phyloP scores from a whole-genome alignment of 2,797 vertebrate genomes.

The Tapirus indicus region DNA sequence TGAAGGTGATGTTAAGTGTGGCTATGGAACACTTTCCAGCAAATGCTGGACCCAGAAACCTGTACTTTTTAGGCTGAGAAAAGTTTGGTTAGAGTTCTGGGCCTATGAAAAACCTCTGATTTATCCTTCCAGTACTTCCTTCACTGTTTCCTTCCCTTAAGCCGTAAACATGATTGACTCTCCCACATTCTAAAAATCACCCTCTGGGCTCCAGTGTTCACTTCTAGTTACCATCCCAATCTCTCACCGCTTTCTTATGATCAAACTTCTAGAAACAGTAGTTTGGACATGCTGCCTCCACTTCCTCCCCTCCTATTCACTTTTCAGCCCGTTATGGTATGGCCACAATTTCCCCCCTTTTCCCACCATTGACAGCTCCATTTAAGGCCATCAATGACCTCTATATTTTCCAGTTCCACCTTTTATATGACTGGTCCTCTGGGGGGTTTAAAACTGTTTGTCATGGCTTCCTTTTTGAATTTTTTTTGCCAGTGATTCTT shows the following conservation, averaged over 20 bases:
- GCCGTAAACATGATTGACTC: not conserved
- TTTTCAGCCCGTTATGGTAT: not conserved
- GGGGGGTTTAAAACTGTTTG: not conserved
- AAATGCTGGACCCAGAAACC: too few species aligned
- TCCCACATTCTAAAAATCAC: not conserved
- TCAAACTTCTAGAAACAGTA: not conserved
- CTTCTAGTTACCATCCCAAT: not conserved
- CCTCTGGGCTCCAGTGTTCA: not conserved
- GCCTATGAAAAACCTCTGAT: not conserved
- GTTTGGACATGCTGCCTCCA: not conserved
- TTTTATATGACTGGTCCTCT: not conserved
- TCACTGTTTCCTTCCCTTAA: not conserved
- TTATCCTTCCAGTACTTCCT: not conserved
- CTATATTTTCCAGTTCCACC: not conserved
- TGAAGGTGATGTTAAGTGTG: not conserved
- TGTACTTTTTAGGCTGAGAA: not conserved
- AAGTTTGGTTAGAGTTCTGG: not conserved
- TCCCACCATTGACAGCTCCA: not conserved
- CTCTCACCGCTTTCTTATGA: not conserved
- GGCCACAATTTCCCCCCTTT: not conserved
- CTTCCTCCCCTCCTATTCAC: not conserved
- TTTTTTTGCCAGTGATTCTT: not conserved
- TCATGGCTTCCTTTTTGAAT: not conserved
- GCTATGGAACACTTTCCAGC: not conserved
- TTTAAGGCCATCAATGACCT: not conserved